Evolutionary conservation across 2,797 vertebrate genomes (phyloP).

Genomic region (Rhinophrynus dorsalis): DNA sequence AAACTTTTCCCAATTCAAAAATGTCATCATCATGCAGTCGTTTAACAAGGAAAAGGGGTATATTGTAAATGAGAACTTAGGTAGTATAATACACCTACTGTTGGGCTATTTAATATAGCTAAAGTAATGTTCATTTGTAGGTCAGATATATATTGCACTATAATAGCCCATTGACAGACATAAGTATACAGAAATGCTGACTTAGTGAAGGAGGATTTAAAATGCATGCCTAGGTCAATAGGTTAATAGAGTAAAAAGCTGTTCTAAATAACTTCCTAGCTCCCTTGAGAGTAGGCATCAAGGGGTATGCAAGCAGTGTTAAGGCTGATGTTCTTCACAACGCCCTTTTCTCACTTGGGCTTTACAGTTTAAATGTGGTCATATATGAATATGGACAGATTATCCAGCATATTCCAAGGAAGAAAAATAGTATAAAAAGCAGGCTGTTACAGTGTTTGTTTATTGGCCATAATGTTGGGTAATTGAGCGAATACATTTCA

Average conservation of each 20-base stretch:
- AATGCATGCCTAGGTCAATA: background rate
- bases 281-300: background rate
- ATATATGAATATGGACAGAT: no score
- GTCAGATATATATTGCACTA: constrained; percentile 1
- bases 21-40: background rate
- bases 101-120: background rate
- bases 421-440: no score
- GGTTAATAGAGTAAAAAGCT: constrained; percentile 1
- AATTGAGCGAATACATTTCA: no score
- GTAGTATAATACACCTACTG: constrained; percentile 3
- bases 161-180: background rate
- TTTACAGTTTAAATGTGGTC: background rate
- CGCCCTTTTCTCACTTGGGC: background rate
- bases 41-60: background rate
- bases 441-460: no score
- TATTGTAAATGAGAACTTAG: background rate
- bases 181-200: background rate
- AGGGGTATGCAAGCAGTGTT: background rate
- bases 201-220: background rate
- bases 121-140: background rate
- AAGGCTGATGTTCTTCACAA: background rate
- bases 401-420: no score
- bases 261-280: constrained; percentile 1
- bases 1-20: background rate
- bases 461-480: no score